Conservation (phyloP, 2,113 vertebrate genomes). For the Syngnathus floridae region DNA sequence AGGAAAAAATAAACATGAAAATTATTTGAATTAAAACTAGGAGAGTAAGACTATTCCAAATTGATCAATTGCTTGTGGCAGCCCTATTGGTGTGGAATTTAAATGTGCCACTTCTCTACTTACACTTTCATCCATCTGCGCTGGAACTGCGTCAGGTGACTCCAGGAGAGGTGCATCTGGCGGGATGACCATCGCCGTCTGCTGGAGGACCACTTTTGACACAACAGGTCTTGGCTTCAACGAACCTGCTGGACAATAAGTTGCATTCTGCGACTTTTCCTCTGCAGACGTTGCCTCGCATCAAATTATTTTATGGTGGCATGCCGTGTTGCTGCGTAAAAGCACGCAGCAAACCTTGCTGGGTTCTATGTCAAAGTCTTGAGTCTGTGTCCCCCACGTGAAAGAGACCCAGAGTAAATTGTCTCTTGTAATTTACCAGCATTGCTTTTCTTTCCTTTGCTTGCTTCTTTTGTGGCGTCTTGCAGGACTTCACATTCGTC, state of each 20-base stretch:
- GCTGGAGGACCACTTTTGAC: slow-evolving; percentile 67
- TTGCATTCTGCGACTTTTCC: too few relatives aligned
- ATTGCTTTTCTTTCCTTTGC: slow-evolving; percentile 60
- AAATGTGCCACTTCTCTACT: not conserved
- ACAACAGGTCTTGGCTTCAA: slow-evolving; percentile 54
- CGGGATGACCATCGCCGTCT: slow-evolving; percentile 59
- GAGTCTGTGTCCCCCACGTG: not conserved
- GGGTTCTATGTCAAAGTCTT: too few relatives aligned
- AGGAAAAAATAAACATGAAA: not conserved
- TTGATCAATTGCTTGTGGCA: too few relatives aligned
- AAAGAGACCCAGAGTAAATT: not conserved
- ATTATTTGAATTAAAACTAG: not conserved
- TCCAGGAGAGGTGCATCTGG: slow-evolving; percentile 45
- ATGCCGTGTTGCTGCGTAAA: too few relatives aligned
- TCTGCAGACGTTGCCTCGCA: too few relatives aligned
- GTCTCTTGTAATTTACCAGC: slow-evolving; percentile 35
- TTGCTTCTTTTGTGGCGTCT: slow-evolving; percentile 62
- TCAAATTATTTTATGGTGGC: too few relatives aligned
- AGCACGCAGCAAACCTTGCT: too few relatives aligned
- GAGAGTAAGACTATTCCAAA: too few relatives aligned
- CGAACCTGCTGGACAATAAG: slow-evolving; percentile 32
- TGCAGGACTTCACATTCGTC: slow-evolving; percentile 70
- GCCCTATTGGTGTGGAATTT: too few relatives aligned
- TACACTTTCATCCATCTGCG: slow-evolving; percentile 44
- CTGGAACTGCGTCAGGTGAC: slow-evolving; percentile 46